Evolutionary conservation across 2,888 invertebrate genomes (phyloP).

Genomic region (Drosophila robusta): DNA sequence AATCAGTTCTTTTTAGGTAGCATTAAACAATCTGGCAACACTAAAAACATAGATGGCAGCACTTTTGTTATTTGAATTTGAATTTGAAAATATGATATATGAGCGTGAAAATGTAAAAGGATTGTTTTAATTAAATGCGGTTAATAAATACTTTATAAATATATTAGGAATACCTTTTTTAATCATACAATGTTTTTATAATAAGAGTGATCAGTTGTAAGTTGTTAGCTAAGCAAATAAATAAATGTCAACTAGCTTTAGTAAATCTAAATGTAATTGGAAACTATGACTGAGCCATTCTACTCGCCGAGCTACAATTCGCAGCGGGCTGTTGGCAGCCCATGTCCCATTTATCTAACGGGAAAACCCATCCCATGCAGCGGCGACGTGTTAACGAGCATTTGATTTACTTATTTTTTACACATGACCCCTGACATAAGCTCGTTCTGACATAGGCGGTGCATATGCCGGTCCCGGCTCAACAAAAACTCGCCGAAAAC

Average conservation of each 20-base stretch:
- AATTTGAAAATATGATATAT: conserved; percentile 31
- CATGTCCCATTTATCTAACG: background rate
- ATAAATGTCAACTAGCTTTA: too few species aligned
- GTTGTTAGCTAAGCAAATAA: too few species aligned
- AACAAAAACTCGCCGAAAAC: conserved; percentile 46
- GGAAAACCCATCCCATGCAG: background rate
- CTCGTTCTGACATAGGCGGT: conserved; percentile 61
- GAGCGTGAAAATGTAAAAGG: background rate
- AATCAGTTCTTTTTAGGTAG: background rate
- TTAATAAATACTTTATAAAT: background rate
- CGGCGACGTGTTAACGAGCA: conserved; percentile 46
- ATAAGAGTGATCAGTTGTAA: too few species aligned
- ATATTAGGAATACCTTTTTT: background rate
- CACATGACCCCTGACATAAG: conserved; percentile 56
- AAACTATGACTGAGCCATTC: too few species aligned
- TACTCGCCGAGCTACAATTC: background rate
- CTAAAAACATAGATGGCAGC: conserved; percentile 14
- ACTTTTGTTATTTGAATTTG: conserved; percentile 23
- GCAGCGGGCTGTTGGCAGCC: background rate
- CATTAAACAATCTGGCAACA: conserved; percentile 20
- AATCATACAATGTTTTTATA: too few species aligned
- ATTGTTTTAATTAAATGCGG: too few species aligned
- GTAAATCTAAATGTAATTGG: too few species aligned
- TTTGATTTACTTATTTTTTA: conserved; percentile 58
- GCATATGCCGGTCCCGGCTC: conserved; percentile 17